Evolutionary conservation across 2,113 vertebrate genomes (phyloP).

Genomic region (Triplophysa dalaica): DNA sequence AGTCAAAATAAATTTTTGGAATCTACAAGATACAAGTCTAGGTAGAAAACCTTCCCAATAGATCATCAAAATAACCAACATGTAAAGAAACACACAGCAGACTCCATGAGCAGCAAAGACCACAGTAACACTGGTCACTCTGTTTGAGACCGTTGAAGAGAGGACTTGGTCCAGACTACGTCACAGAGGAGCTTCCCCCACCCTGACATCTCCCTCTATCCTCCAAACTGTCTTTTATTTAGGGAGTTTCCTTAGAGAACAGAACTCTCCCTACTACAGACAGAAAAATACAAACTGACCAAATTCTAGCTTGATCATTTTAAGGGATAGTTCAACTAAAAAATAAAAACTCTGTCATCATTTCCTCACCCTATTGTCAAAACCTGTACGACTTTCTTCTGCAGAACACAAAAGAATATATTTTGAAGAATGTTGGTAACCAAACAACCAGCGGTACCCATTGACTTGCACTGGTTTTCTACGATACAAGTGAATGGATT

Average conservation of each 20-base stretch:
- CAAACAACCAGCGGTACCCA: no score
- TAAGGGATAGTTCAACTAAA: neutral
- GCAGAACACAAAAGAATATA: no score
- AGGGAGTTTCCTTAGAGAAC: neutral
- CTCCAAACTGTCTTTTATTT: constrained; percentile 31
- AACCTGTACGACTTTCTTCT: no score
- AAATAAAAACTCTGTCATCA: no score
- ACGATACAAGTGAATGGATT: no score
- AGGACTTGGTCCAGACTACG: constrained; percentile 28
- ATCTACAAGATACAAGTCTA: neutral
- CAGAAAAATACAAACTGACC: neutral
- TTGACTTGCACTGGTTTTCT: no score
- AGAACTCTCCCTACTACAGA: neutral
- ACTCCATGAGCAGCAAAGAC: neutral
- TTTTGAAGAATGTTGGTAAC: no score
- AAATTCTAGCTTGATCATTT: constrained; percentile 1
- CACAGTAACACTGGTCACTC: constrained; percentile 33
- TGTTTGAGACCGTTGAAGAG: constrained; percentile 30
- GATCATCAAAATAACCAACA: constrained; percentile 39
- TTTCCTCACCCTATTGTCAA: no score
- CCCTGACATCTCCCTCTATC: constrained; percentile 13
- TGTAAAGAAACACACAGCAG: constrained; percentile 14
- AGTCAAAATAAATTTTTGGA: neutral
- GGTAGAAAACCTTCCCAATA: neutral
- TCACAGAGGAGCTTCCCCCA: constrained; percentile 38